Conservation (phyloP, 1,140 invertebrate genomes). For the Papilio xuthus region DNA sequence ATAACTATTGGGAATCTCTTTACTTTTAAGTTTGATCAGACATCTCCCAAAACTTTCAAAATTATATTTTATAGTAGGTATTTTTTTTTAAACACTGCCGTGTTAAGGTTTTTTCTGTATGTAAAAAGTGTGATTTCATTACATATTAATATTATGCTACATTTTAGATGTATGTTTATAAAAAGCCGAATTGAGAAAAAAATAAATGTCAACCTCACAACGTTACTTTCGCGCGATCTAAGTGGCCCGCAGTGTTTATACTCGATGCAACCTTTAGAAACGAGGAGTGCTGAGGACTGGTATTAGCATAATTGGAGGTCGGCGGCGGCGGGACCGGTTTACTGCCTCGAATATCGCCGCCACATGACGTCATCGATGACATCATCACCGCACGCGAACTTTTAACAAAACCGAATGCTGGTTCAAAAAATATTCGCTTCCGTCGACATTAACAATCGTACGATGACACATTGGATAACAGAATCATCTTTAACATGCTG, state of each 20-base stretch:
- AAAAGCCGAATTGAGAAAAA: conserved; percentile 25
- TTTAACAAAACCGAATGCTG: conserved; percentile 21
- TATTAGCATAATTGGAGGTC: conserved; percentile 78
- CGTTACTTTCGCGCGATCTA: conserved; percentile 2
- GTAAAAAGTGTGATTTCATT: no score
- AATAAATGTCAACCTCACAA: conserved; percentile 19
- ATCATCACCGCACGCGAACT: conserved; percentile 56
- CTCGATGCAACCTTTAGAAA: conserved; percentile 36
- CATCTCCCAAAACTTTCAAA: no score
- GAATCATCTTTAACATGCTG: not conserved
- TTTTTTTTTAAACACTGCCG: not conserved
- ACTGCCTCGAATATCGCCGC: conserved; percentile 52
- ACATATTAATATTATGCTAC: no score
- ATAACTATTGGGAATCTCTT: no score
- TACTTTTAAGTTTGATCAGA: no score
- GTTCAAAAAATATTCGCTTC: conserved; percentile 39
- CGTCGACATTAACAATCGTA: conserved; percentile 13
- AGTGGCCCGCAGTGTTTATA: conserved; percentile 27
- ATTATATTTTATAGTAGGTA: not conserved
- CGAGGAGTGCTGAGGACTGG: conserved; percentile 58
- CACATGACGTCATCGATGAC: conserved; percentile 72
- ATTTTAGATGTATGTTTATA: no score
- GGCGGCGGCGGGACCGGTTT: conserved; percentile 66
- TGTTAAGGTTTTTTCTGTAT: not conserved
- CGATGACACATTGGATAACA: not conserved